Evolutionary conservation across 2,888 invertebrate genomes (phyloP).

Genomic region (Aspidapion aeneum): DNA sequence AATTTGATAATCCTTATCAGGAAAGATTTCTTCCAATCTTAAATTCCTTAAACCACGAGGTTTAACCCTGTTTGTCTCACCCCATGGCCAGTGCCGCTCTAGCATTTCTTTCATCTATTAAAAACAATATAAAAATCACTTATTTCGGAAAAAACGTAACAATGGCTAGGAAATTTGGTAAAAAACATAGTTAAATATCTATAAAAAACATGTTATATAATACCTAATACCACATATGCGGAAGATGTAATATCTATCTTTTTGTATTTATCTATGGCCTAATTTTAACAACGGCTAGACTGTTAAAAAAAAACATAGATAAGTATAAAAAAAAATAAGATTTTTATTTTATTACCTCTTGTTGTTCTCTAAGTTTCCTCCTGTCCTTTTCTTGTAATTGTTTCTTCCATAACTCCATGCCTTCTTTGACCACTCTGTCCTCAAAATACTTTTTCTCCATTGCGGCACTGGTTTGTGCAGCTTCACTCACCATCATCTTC

Average conservation of each 20-base stretch:
- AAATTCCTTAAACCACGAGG: constrained; percentile 62
- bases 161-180: no score
- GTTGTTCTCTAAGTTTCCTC: constrained; percentile 40
- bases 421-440: constrained; percentile 33
- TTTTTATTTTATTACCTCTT: constrained; percentile 40
- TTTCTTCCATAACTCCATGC: constrained; percentile 38
- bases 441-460: constrained; percentile 28
- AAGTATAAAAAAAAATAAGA: no score
- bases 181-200: no score
- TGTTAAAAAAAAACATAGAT: no score
- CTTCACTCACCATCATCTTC: constrained; percentile 17
- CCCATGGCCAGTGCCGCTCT: constrained; percentile 76
- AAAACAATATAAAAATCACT: neutral
- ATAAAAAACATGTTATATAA: no score
- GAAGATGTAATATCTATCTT: no score
- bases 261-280: no score
- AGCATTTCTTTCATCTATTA: constrained; percentile 63
- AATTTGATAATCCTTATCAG: constrained; percentile 53
- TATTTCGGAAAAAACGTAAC: neutral
- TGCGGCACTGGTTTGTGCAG: constrained; percentile 12
- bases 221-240: no score
- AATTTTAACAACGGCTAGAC: no score
- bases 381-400: constrained; percentile 37
- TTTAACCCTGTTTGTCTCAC: constrained; percentile 46
- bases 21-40: constrained; percentile 61